Percentiles rank a stretch among this genome's conserved stretches.
Conservation (phyloP, 2,888 invertebrate genomes). For the Mycalesis mineus region DNA sequence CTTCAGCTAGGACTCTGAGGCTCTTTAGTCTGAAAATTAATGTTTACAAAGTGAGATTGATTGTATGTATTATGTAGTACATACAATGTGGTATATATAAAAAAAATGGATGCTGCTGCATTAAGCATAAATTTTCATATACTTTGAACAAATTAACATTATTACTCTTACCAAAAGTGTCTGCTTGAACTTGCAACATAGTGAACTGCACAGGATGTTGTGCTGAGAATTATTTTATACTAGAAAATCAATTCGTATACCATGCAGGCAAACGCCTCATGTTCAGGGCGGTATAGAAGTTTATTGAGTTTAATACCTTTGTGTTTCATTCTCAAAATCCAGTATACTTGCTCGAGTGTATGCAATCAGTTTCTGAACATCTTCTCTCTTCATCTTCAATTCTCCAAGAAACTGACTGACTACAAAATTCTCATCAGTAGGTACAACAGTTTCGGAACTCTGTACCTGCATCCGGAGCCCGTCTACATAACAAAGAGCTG, state of each 20-base stretch:
- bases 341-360: conserved; percentile 52
- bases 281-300: too few species aligned
- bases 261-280: too few species aligned
- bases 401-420: conserved; percentile 56
- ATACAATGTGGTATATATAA: too few species aligned
- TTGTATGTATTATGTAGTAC: too few species aligned
- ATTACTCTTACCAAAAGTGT: too few species aligned
- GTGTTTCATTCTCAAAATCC: conserved; percentile 57
- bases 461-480: conserved; percentile 51
- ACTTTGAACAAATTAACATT: too few species aligned
- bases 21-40: conserved; percentile 43
- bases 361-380: conserved; percentile 55
- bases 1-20: conserved; percentile 46
- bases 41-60: background rate
- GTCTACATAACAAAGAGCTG: conserved; percentile 49
- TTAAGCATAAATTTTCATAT: too few species aligned
- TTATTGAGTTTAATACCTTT: conserved; percentile 42
- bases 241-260: too few species aligned
- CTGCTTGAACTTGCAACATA: too few species aligned
- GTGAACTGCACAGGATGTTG: too few species aligned
- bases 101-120: too few species aligned
- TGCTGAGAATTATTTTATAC: too few species aligned
- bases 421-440: conserved; percentile 51
- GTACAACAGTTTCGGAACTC: conserved; percentile 48
- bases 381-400: conserved; percentile 49